These are phyloP conservation scores for Drosophila ficusphila DNA, from an alignment of 1,140 invertebrate species.

Conservation along the genomic window DNA sequence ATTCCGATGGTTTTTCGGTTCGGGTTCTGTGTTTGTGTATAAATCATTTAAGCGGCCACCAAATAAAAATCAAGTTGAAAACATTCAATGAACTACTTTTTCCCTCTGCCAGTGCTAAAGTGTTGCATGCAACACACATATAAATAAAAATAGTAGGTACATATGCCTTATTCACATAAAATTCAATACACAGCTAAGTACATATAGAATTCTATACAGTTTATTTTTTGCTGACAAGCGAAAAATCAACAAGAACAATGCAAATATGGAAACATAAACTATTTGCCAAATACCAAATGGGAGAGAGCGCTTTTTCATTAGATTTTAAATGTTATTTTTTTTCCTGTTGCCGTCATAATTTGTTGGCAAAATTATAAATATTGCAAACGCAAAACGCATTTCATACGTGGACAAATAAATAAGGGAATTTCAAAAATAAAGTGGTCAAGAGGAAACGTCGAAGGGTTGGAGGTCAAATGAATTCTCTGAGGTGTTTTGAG, in stretches of 20 bases:
- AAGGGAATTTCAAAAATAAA: slow-evolving; percentile 1
- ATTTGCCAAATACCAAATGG: slow-evolving; percentile 37
- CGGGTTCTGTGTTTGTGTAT: slow-evolving; percentile 58
- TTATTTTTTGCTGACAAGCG: slow-evolving; percentile 1
- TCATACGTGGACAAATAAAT: slow-evolving; percentile 27
- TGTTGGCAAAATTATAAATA: slow-evolving; percentile 46
- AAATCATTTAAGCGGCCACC: slow-evolving; percentile 80
- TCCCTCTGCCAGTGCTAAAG: slow-evolving; percentile 26
- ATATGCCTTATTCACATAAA: slow-evolving; percentile 48
- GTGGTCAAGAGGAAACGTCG: background rate
- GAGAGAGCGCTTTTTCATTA: background rate
- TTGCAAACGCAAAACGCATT: slow-evolving; percentile 17
- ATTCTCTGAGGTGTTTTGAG: background rate
- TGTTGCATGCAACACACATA: slow-evolving; percentile 47
- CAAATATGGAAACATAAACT: slow-evolving; percentile 53
- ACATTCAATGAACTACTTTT: slow-evolving; percentile 83
- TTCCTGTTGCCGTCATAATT: slow-evolving; percentile 13
- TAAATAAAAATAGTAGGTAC: slow-evolving; percentile 31
- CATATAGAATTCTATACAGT: slow-evolving; percentile 44
- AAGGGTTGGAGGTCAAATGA: background rate
- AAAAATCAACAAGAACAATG: slow-evolving; percentile 41
- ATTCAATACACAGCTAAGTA: slow-evolving; percentile 19
- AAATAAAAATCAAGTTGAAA: slow-evolving; percentile 81
- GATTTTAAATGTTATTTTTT: slow-evolving; percentile 8
- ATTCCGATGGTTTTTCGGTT: slow-evolving; percentile 21